phyloP scores from a whole-genome alignment of 1,140 invertebrate genomes.

The Arctopsyche grandis region DNA sequence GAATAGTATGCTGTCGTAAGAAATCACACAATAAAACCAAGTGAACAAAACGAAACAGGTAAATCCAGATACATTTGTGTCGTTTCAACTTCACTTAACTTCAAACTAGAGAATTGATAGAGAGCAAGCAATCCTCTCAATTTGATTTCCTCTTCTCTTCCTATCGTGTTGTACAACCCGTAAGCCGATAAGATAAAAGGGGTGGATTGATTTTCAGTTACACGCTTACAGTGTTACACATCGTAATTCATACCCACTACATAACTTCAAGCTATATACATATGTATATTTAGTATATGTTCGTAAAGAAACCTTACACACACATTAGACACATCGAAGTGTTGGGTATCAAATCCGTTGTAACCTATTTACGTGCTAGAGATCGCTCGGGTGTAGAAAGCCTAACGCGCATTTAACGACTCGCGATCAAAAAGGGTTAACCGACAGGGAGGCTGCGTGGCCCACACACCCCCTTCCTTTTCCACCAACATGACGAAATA shows the following conservation, averaged over 20 bases:
- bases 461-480: not conserved
- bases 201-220: conserved; percentile 24
- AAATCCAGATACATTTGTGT: no score
- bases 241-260: conserved; percentile 6
- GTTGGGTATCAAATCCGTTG: not conserved
- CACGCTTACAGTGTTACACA: not conserved
- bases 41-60: no score
- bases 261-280: not conserved
- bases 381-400: conserved; percentile 12
- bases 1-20: no score
- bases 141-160: conserved; percentile 8
- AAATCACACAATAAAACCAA: no score
- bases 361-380: conserved; percentile 16
- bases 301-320: not conserved
- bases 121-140: not conserved
- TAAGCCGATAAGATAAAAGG: conserved; percentile 20
- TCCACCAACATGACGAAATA: not conserved
- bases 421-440: conserved; percentile 26
- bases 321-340: not conserved
- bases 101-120: not conserved
- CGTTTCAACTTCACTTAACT: not conserved
- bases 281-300: conserved; percentile 7
- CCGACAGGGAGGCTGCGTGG: not conserved
- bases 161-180: not conserved
- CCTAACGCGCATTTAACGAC: conserved; percentile 13